Percentiles rank a stretch among this genome's conserved stretches.
These are phyloP conservation scores for Cataglyphis rosenhaueri DNA, from an alignment of 2,888 invertebrate genomes.

Conservation along the genomic window DNA sequence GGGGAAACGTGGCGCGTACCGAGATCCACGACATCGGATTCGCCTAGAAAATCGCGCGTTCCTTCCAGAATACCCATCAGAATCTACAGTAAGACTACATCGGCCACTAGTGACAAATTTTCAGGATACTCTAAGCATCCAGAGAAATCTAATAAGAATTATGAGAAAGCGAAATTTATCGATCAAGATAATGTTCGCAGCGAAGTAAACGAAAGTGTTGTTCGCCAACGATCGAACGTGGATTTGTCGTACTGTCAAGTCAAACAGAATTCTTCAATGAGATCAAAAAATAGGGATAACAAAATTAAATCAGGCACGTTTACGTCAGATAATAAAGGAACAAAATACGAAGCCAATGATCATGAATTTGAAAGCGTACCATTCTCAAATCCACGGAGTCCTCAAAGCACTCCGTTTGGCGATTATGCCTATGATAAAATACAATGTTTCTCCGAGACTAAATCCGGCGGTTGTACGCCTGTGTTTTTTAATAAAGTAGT, in stretches of 20 bases:
- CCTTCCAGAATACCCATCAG: constrained; percentile 63
- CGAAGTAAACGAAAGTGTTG: background rate
- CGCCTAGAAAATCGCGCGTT: background rate
- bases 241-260: background rate
- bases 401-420: background rate
- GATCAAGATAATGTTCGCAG: background rate
- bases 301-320: background rate
- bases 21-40: background rate
- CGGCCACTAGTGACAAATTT: background rate
- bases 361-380: background rate
- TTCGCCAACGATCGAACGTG: background rate
- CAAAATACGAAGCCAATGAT: background rate
- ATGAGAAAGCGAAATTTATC: background rate
- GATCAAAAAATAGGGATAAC: background rate
- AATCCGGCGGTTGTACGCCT: background rate
- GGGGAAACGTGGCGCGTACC: background rate
- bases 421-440: background rate
- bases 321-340: background rate
- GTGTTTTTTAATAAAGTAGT: background rate
- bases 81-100: constrained; percentile 19
- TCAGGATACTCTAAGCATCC: background rate
- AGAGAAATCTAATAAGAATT: background rate
- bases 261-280: background rate
- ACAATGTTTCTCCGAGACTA: background rate
- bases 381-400: background rate